A percentile compares a stretch with the other conserved stretches of the same genome.
These are phyloP conservation scores for Aleadryas rufinucha DNA, from an alignment of 2,113 vertebrate genomes.

Conservation along the genomic window DNA sequence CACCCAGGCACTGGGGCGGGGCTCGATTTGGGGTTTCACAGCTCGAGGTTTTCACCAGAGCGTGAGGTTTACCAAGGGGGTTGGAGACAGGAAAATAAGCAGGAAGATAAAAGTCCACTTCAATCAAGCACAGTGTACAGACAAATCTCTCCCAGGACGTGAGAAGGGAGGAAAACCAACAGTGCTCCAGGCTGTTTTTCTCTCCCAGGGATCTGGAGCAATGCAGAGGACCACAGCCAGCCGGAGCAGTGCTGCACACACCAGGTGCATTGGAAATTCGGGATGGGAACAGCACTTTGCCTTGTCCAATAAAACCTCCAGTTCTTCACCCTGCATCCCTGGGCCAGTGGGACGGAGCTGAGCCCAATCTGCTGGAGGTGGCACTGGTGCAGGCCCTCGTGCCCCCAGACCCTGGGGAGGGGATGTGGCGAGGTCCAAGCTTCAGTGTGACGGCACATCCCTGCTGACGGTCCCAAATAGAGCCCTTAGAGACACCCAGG, in stretches of 20 bases:
- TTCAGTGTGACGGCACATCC: accelerated
- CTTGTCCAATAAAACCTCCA: accelerated
- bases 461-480: not conserved
- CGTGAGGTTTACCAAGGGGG: not conserved
- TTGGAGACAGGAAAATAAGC: not conserved
- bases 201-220: not conserved
- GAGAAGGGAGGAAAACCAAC: not conserved
- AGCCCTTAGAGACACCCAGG: not conserved
- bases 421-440: accelerated
- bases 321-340: not conserved
- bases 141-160: not conserved
- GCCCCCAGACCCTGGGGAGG: accelerated
- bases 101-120: not conserved
- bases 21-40: accelerated
- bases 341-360: accelerated
- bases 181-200: not conserved
- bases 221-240: not conserved
- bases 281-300: not conserved
- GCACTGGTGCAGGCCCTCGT: accelerated
- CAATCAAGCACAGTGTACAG: accelerated
- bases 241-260: accelerated
- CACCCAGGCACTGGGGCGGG: not conserved
- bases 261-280: accelerated
- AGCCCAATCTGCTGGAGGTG: not conserved
- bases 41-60: not conserved